Conservation (phyloP, 2,797 vertebrate species). For the Antrozous pallidus region DNA sequence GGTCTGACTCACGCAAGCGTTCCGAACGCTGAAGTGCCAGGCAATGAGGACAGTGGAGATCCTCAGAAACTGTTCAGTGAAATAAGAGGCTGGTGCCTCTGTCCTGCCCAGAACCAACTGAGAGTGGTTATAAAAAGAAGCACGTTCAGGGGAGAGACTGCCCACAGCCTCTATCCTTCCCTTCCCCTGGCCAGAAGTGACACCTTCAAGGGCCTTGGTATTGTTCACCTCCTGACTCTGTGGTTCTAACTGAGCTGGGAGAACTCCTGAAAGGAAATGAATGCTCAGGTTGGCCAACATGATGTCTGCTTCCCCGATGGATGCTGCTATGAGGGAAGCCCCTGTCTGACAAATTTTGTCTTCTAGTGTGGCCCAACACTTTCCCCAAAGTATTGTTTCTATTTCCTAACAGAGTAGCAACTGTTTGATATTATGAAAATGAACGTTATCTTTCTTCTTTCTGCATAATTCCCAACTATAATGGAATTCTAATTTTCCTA, state of each 20-base stretch:
- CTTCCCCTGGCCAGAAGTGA: background rate
- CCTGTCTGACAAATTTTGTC: background rate
- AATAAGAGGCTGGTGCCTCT: background rate
- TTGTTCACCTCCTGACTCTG: background rate
- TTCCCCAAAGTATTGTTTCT: background rate
- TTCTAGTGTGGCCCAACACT: background rate
- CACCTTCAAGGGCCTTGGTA: background rate
- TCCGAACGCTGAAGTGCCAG: background rate
- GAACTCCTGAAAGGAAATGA: background rate
- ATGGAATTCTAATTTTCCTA: background rate
- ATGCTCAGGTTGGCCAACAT: background rate
- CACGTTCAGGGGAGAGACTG: background rate
- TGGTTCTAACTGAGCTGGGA: background rate
- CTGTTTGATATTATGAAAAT: background rate
- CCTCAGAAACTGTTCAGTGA: background rate
- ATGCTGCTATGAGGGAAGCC: background rate
- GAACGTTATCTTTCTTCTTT: background rate
- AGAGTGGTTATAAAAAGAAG: background rate
- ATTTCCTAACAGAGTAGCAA: conserved; percentile 12
- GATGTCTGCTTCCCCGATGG: background rate
- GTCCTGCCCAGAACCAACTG: background rate
- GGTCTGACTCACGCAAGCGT: background rate
- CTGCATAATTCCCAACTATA: conserved; percentile 23
- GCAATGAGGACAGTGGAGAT: background rate
- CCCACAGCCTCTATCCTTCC: background rate